Conservation (phyloP, 2,888 invertebrate genomes). For the Pachymerium ferrugineum region DNA sequence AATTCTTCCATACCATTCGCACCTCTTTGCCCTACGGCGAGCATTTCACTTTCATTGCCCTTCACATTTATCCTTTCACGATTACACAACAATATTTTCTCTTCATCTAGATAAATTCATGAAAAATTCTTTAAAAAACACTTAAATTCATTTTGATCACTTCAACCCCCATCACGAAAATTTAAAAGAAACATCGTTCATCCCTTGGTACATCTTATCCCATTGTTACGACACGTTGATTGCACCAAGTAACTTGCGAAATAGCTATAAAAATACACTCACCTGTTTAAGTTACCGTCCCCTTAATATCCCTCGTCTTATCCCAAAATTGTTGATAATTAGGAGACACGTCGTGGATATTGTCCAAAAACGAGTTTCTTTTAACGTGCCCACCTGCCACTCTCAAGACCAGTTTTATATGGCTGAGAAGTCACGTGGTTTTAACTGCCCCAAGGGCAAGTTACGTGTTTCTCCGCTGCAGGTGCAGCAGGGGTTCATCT, state of each 20-base stretch:
- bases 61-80: neutral
- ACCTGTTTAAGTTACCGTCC: too few relatives aligned
- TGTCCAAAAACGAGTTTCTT: neutral
- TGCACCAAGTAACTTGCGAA: too few relatives aligned
- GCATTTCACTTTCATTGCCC: neutral
- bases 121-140: neutral
- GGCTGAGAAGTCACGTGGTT: neutral
- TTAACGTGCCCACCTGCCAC: neutral
- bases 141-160: too few relatives aligned
- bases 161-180: too few relatives aligned
- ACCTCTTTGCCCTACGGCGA: neutral
- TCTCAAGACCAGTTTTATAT: neutral
- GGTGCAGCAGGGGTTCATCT: slow-evolving; percentile 3
- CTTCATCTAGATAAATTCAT: too few relatives aligned
- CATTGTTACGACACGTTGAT: too few relatives aligned
- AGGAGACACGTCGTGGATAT: neutral
- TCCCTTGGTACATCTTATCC: too few relatives aligned
- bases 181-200: too few relatives aligned
- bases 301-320: neutral
- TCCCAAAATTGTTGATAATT: neutral
- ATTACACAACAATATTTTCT: neutral
- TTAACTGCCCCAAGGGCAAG: neutral
- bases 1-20: neutral
- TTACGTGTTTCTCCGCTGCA: neutral
- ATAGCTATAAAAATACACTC: too few relatives aligned